phyloP scores from a whole-genome alignment of 2,888 invertebrate genomes.

The Leptinotarsa tumamoca region DNA sequence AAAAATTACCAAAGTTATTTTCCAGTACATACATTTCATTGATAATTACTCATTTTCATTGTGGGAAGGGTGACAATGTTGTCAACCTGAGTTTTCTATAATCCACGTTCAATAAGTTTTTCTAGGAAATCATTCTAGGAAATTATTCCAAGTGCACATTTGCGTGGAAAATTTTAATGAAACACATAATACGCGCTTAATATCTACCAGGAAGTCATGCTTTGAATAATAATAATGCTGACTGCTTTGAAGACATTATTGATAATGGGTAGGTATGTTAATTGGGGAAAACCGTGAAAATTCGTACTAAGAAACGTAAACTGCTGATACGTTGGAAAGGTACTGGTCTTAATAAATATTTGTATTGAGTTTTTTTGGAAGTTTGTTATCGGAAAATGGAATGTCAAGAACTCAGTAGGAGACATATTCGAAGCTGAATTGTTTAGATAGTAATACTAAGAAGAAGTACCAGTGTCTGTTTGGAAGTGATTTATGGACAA shows the following conservation, averaged over 20 bases:
- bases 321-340: neutral
- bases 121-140: neutral
- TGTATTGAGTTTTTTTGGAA: neutral
- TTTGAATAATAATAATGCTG: neutral
- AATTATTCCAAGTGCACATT: neutral
- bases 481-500: no score
- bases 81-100: neutral
- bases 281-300: slow-evolving; percentile 11
- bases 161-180: slow-evolving; percentile 10
- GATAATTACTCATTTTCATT: no score
- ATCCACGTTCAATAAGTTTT: neutral
- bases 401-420: neutral
- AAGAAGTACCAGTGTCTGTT: no score
- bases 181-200: slow-evolving; percentile 1
- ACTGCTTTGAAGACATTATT: slow-evolving; percentile 1
- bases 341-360: neutral
- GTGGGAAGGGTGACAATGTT: neutral
- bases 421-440: neutral
- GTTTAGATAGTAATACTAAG: neutral
- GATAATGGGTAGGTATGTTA: neutral
- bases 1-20: no score
- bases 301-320: neutral
- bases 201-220: slow-evolving; percentile 1
- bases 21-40: no score
- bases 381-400: neutral